Base-by-base conservation (phyloP, 2,888 invertebrate species). In the Neoaliturus tenellus region DNA sequence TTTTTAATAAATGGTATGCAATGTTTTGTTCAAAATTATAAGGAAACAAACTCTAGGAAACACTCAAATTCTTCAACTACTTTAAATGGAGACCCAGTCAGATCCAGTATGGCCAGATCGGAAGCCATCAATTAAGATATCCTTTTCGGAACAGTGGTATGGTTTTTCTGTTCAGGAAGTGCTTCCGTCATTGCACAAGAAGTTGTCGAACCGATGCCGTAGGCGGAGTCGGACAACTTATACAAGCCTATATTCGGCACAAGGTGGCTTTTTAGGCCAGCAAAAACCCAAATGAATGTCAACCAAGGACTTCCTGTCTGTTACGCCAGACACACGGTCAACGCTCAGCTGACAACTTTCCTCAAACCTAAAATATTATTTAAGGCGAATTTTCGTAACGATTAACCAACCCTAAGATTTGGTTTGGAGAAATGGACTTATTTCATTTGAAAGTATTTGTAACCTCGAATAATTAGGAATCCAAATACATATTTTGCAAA, bases 231-330 rank as follows among this genome's bases (percentile, higher is more conserved):
- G 25, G n/a, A 55, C 31, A 25, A 31, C 75, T 20, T 31, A n/a
- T 14, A 31, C 25, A 55, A 55, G 55, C 23, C 78, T 78, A 55
- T 78, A 78, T 78, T 78, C 78, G 78, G 78, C 23, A 48, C 78
- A 78, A 78, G 78, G 48, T 78, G 75, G 31, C 75, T 75, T 75
- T 75, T 48, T 78, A 55, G 48, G 17, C 55, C 28, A 35, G 55
- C 78, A 78, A 78, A 78, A 78, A 51, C 8, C 10, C 33, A 75
- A 75, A 75, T 75, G 75, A 75, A 75, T 75, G 41, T 44, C 75
- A 78, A 33, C 33, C 78, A n/a, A 20, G 55, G 55, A 78, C 55
- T 78, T 78, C 78, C 78, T 51, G 78, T 33, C 51, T 33, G 55
- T 75, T 75, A 75, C 75, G 48, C 55, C 23, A 55, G 55, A 35